These are phyloP conservation scores for Catharus ustulatus DNA, from an alignment of 2,797 vertebrate genomes.

Conservation along the genomic window DNA sequence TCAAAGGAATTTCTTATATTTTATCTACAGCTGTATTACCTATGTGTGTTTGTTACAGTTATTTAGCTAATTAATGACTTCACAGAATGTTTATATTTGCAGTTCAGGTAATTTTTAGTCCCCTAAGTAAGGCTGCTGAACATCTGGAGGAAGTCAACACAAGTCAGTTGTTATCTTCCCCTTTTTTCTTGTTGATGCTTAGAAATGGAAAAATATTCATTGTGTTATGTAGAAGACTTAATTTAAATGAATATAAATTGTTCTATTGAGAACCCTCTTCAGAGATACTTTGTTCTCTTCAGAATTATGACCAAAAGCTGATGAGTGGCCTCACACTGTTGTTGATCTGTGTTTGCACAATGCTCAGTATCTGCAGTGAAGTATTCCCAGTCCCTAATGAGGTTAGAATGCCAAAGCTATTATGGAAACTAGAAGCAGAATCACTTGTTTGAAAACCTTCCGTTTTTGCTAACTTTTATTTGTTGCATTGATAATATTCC, in stretches of 20 bases:
- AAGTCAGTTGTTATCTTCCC: background rate
- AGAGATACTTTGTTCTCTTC: background rate
- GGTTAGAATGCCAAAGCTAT: background rate
- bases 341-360: background rate
- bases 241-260: background rate
- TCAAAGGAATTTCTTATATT: background rate
- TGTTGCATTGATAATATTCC: background rate
- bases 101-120: background rate
- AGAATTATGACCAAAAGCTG: background rate
- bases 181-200: background rate
- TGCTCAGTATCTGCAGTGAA: background rate
- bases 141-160: background rate
- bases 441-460: background rate
- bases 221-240: background rate
- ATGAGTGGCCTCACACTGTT: background rate
- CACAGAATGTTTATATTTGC: background rate
- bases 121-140: background rate
- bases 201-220: background rate
- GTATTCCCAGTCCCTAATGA: background rate
- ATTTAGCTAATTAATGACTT: slow-evolving; percentile 30
- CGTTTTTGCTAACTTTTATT: background rate
- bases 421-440: background rate
- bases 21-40: background rate
- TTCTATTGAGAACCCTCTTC: background rate
- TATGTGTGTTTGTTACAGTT: background rate